These are phyloP conservation scores for Drosophila prostipennis DNA, from an alignment of 2,888 invertebrate genomes.

Conservation along the genomic window DNA sequence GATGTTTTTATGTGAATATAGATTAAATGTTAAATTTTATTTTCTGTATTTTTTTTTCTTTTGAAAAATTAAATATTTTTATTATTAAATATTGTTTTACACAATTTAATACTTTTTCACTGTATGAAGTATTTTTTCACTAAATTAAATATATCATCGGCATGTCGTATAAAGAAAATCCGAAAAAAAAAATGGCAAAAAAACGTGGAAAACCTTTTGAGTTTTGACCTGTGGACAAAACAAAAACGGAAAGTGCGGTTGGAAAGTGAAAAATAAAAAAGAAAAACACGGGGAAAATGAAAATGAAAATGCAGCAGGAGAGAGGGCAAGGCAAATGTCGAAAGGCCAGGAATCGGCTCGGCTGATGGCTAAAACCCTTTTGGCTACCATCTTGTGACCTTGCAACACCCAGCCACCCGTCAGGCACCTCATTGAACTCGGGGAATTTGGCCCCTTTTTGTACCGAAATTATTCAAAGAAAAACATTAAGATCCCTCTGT, in stretches of 20 bases:
- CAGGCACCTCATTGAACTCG: slow-evolving; percentile 3
- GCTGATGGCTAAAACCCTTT: slow-evolving; percentile 10
- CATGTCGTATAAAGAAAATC: background rate
- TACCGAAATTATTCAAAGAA: slow-evolving; percentile 69
- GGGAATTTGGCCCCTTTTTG: slow-evolving; percentile 9
- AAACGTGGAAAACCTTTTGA: slow-evolving; percentile 32
- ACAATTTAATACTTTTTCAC: too few relatives aligned
- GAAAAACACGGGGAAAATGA: slow-evolving; percentile 18
- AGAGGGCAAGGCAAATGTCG: slow-evolving; percentile 29
- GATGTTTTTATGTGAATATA: too few relatives aligned
- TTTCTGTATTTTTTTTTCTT: too few relatives aligned
- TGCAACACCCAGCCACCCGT: background rate
- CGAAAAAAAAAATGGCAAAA: background rate
- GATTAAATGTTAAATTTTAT: too few relatives aligned
- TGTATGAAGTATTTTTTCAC: too few relatives aligned
- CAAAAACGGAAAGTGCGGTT: slow-evolving; percentile 14
- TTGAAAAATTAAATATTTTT: too few relatives aligned
- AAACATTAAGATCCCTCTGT: slow-evolving; percentile 59
- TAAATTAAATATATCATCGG: background rate
- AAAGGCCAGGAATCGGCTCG: background rate
- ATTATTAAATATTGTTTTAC: too few relatives aligned
- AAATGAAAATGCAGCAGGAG: slow-evolving; percentile 32
- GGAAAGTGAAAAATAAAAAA: background rate
- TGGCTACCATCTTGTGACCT: slow-evolving; percentile 7
- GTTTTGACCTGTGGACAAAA: slow-evolving; percentile 23